Evolutionary conservation across 1,140 invertebrate species (phyloP), one percentile per base, ranked within the genome.

Genomic region (Drosophila jambulina): DNA sequence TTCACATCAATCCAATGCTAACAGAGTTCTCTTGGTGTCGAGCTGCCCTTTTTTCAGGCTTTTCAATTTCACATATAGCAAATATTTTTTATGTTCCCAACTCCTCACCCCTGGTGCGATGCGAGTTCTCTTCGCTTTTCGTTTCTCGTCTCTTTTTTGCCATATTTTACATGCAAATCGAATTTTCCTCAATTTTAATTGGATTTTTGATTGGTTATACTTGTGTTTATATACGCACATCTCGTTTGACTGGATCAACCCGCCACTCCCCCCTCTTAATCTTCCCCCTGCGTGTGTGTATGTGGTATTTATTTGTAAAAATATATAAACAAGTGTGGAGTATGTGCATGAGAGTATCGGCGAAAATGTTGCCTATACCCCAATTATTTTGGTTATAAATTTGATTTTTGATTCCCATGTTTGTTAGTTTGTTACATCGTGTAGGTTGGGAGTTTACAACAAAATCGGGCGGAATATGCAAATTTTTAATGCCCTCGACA

Each of bases 131-230:
- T 53, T 38, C 43, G 69, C 65, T 48, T 48, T 46, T 54, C 60
- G 60, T 49, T 62, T 76, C 75, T 68, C 64, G 80, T 56, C 79
- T 71, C 60, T 70, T 84, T 78, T 82, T 72, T 51, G 64, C 84
- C 84, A 86, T 92, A 92, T 92, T 92, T 92, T 92, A 92, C 91
- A 92, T 92, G 91, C 87, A 92, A 92, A 92, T 92, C 91, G 91
- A 92, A 92, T 92, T 92, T 92, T 91, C 83, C 91, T 92, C 91
- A 92, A 92, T 92, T 92, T 92, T 92, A 92, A 92, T 92, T 92
- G 91, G 91, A 92, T 92, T 92, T 92, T 92, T 92, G 91, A 92
- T 92, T 92, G 91, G 91, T 92, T 92, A 88, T 92, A 87, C 83
- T 88, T 90, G 86, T 91, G 83, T 91, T 84, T 91, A 88, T 91